A percentile compares a stretch with the other conserved stretches of the same genome.
Evolutionary conservation across 2,888 invertebrate genomes (phyloP).

Genomic region (Perizoma flavofasciatum): DNA sequence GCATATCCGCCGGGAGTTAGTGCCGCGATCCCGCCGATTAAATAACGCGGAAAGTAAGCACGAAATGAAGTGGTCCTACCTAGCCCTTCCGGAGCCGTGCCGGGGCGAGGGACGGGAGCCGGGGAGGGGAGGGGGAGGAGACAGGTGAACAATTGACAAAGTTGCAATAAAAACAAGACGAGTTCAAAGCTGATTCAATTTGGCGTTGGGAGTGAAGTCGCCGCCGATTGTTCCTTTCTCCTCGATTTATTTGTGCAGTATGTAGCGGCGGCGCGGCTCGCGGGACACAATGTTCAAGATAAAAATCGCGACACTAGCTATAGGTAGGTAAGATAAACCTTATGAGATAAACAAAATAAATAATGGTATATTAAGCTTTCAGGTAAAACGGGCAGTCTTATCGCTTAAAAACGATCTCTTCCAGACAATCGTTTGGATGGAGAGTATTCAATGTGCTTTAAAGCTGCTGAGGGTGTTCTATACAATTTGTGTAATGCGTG

Average conservation of each 20-base stretch:
- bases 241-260: constrained; percentile 13
- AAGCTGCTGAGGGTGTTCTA: too few species aligned
- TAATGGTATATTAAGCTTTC: too few species aligned
- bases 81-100: not conserved
- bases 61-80: constrained; percentile 49
- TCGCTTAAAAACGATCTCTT: too few species aligned
- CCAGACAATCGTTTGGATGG: too few species aligned
- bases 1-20: constrained; percentile 62
- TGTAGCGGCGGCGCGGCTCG: not conserved
- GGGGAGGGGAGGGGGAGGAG: constrained; percentile 23
- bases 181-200: constrained; percentile 48
- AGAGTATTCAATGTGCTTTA: too few species aligned
- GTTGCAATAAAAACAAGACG: constrained; percentile 59
- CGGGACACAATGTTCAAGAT: constrained; percentile 11
- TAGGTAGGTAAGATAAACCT: too few species aligned
- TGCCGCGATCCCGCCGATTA: constrained; percentile 38
- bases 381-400: too few species aligned
- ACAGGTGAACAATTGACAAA: constrained; percentile 53
- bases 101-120: not conserved
- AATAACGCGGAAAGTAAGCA: constrained; percentile 47
- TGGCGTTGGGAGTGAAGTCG: constrained; percentile 33
- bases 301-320: constrained; percentile 4
- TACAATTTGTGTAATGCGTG: too few species aligned
- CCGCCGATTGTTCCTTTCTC: constrained; percentile 29
- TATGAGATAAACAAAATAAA: too few species aligned